A percentile compares a stretch with the other conserved stretches of the same genome.
phyloP scores from a whole-genome alignment of 2,113 vertebrate species.

The Gobio gobio region DNA sequence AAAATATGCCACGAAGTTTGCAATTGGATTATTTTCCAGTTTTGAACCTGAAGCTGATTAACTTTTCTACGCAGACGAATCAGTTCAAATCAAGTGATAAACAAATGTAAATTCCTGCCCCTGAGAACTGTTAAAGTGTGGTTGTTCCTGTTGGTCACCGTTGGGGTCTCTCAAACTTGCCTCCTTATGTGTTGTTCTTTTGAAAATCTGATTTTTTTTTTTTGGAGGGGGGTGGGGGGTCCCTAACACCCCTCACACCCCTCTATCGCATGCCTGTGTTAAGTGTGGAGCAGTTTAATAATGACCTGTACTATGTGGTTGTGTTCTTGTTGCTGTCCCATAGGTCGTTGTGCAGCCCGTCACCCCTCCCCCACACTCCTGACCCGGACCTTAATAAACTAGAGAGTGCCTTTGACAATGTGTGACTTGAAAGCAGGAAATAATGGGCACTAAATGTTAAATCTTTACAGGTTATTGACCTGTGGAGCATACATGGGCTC shows the following conservation, averaged over 20 bases:
- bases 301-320: constrained; percentile 53
- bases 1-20: background rate
- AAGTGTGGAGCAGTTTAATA: constrained; percentile 38
- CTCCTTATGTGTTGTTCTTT: too few relatives aligned
- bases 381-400: constrained; percentile 74
- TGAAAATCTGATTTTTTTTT: constrained; percentile 36
- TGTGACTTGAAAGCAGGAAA: constrained; percentile 81
- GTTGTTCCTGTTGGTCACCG: constrained; percentile 45
- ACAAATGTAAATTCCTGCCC: constrained; percentile 73
- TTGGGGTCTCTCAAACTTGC: background rate
- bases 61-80: constrained; percentile 70
- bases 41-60: constrained; percentile 71
- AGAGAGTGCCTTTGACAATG: constrained; percentile 73
- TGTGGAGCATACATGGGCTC: constrained; percentile 54
- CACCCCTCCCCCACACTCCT: constrained; percentile 47
- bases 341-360: constrained; percentile 60
- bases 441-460: constrained; percentile 79
- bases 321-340: constrained; percentile 60
- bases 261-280: background rate
- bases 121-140: constrained; percentile 69
- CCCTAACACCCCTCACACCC: constrained; percentile 7
- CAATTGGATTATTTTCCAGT: constrained; percentile 52
- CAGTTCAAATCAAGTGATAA: constrained; percentile 68
- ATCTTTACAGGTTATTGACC: constrained; percentile 80
- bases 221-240: too few relatives aligned